Base-by-base conservation (phyloP, 2,113 vertebrate genomes). In the Tinamus guttatus region DNA sequence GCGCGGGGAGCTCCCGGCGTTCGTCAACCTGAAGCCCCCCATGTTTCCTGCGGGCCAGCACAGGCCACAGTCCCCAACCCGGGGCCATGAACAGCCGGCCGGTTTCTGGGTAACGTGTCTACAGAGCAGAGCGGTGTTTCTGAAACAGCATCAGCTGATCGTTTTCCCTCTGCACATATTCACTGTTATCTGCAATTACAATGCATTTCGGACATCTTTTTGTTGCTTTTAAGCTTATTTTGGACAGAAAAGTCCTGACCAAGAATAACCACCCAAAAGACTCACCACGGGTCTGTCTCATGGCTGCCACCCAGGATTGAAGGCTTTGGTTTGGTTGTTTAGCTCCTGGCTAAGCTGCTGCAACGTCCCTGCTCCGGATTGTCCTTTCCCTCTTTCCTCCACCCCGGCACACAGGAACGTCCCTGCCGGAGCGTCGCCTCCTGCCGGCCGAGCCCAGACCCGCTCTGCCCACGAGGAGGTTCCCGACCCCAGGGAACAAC, bases 201-300 rank as follows among this genome's bases (percentile, higher is more conserved):
- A 11, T 52, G 24, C 13, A 52, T 25, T 52, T 52, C 25, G 25
- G 24, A 25, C 51, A 52, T 25, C 51, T 52, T 36, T 70, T 34
- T 36, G 36, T 41, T 62, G 71, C 54, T 30, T 71, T 64, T 84
- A 34, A 49, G n/a, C 54, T 7, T 52, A 52, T 52, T 52, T 52
- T 25, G 25, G 34, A 51, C 47, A 90, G 56, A 67, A 56, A 45
- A 77, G 73, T 63, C 36, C 43, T 60, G 24, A 62, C 40, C 32
- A n/a, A 67, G 52, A 74, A 45, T 63, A 76, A 90, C 22, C 40
- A 20, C 78, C 38, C 71, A 52, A 22, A 13, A 58, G 24, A 84
- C 74, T 84, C 78, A 64, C 88, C 81, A 84, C 70, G 65, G 41
- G 84, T 71, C 81, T 80, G 78, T 68, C 65, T 81, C 88, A 78